These are phyloP conservation scores for Thamnaconus septentrionalis DNA, from an alignment of 2,113 vertebrate species.

Conservation along the genomic window DNA sequence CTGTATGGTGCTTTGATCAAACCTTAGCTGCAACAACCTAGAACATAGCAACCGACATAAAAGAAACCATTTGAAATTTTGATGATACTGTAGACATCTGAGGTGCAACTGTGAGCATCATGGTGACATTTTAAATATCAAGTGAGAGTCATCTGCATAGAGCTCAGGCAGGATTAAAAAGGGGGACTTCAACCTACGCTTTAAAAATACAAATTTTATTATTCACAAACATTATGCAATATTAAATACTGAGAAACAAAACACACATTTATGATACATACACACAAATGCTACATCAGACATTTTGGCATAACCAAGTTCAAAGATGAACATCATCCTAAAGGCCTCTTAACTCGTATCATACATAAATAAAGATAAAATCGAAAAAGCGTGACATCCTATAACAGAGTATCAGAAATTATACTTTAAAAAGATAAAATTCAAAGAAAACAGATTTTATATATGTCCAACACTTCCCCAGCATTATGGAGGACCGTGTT, in stretches of 20 bases:
- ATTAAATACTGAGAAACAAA: constrained; percentile 65
- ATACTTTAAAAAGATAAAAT: constrained; percentile 14
- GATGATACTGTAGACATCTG: too few species aligned
- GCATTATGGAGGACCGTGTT: background rate
- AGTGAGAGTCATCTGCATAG: too few species aligned
- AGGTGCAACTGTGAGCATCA: background rate
- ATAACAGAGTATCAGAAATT: constrained; percentile 2
- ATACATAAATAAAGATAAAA: background rate
- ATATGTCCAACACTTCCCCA: background rate
- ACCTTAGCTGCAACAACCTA: too few species aligned
- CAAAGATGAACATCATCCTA: constrained; percentile 12
- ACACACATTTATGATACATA: constrained; percentile 38
- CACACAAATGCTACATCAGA: constrained; percentile 42
- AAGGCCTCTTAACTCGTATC: constrained; percentile 2
- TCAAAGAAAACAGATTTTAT: background rate
- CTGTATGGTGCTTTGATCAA: too few species aligned
- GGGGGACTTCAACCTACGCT: background rate
- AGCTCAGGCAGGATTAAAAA: too few species aligned
- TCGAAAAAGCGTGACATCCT: background rate
- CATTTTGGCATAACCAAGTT: constrained; percentile 21
- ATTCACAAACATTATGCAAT: constrained; percentile 59
- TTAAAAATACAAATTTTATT: constrained; percentile 55
- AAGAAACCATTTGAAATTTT: too few species aligned
- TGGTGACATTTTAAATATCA: too few species aligned
- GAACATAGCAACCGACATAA: too few species aligned